Conservation (phyloP, 2,113 vertebrate genomes). For the Grammomys dolichurus region DNA sequence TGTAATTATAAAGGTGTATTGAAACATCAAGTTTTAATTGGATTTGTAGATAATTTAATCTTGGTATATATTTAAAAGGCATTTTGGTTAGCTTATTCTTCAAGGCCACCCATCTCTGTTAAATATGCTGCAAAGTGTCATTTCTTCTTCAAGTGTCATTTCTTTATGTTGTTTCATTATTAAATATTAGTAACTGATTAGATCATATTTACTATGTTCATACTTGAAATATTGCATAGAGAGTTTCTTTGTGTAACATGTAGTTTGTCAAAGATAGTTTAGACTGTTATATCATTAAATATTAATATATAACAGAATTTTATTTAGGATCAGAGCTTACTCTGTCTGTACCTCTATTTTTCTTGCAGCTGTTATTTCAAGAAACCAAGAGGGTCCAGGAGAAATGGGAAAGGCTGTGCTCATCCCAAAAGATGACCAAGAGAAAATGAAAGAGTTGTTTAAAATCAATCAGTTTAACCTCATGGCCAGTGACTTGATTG, state of each 20-base stretch:
- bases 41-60: conserved; percentile 12
- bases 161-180: neutral
- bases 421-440: conserved; percentile 95
- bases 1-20: neutral
- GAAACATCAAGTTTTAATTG: neutral
- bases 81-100: neutral
- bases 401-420: conserved; percentile 98
- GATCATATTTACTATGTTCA: neutral
- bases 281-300: neutral
- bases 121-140: neutral
- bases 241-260: neutral
- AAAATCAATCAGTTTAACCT: conserved; percentile 99
- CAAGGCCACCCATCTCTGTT: neutral
- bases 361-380: conserved; percentile 95
- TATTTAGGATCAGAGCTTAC: neutral
- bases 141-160: neutral
- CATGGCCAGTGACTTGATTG: conserved; percentile 98
- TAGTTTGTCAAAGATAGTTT: neutral
- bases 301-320: neutral
- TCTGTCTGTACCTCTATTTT: conserved; percentile 59
- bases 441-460: conserved; percentile 99
- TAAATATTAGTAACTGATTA: neutral
- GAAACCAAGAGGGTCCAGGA: conserved; percentile 95
- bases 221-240: neutral
- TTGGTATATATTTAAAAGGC: conserved; percentile 2